A percentile compares a stretch with the other conserved stretches of the same genome.
phyloP scores from a whole-genome alignment of 2,797 vertebrate species.

The Basileuterus tristriatus region DNA sequence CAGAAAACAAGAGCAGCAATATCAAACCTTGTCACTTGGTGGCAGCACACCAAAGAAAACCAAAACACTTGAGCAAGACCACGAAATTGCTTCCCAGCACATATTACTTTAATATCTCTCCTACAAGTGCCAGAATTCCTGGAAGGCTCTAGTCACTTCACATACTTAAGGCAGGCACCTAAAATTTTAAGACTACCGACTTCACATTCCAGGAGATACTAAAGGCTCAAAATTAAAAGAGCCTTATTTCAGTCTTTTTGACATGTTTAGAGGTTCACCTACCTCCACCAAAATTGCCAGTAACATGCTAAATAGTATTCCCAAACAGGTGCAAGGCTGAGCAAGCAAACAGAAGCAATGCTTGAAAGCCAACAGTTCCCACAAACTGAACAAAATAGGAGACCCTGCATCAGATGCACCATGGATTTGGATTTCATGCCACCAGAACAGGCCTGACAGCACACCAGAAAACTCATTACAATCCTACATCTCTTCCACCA shows the following conservation, averaged over 20 bases:
- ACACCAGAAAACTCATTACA: not conserved
- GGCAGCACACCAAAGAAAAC: slow-evolving; percentile 52
- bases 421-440: not conserved
- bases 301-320: fast-evolving
- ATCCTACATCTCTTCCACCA: not conserved
- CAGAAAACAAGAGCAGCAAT: not conserved
- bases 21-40: slow-evolving; percentile 5
- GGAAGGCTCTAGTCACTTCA: not conserved
- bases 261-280: not conserved
- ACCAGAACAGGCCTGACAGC: not conserved
- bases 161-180: not conserved
- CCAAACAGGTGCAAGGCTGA: not conserved
- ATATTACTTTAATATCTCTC: not conserved
- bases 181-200: not conserved
- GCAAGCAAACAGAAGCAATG: not conserved
- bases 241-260: not conserved
- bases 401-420: not conserved
- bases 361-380: not conserved
- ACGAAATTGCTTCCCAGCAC: not conserved
- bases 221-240: not conserved
- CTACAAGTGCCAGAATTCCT: not conserved
- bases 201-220: not conserved
- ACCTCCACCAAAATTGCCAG: not conserved
- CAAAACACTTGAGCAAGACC: not conserved
- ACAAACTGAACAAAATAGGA: not conserved